Base-by-base conservation (phyloP, 2,797 vertebrate genomes). In the Sebastes diploproa region DNA sequence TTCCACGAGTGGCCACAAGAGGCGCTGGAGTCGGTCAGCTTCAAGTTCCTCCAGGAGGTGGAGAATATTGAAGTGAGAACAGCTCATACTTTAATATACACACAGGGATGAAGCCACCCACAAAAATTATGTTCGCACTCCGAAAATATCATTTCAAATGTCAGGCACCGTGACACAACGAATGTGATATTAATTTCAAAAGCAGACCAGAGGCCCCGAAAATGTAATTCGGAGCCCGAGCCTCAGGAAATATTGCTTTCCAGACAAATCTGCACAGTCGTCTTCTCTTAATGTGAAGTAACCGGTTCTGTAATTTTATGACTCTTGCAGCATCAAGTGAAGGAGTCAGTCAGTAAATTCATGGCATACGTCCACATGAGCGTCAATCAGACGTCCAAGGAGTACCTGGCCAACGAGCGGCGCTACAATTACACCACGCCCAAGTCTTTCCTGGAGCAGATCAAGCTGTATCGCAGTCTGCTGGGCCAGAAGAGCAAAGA, bases 361-460 rank as follows among this genome's bases (percentile, higher is more conserved):
- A 99, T 99, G 98, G 98, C 98, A 4, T 96, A 97, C 0, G 95
- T 98, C 25, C 98, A 99, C 88, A 90, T 88, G 14, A 98, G 96
- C 2, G 98, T 99, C 89, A 98, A 97, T 8, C 94, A 96, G 56
- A 83, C 86, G 6, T 99, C 98, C 14, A 97, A 85, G 72, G 87
- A 95, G 68, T 99, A 98, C 80, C 94, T 98, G 81, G 92, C 89
- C 86, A 97, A 96, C 0, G 98, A 99, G 76, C 96, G 97, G 2
- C 96, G 97, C 32, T 97, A 97, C 91, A 98, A 99, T 92, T 98
- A 98, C 91, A 99, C 98, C 52, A 99, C 98, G 0, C 98, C 98
- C 30, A 99, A 99, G 85, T 99, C 98, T 0, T 99, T 99, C 90
- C 96, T 99, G 87, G 98, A 98, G 90, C 98, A 99, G 88, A 98